These are phyloP conservation scores for Monochamus saltuarius DNA, from an alignment of 1,140 invertebrate genomes.

Conservation along the genomic window DNA sequence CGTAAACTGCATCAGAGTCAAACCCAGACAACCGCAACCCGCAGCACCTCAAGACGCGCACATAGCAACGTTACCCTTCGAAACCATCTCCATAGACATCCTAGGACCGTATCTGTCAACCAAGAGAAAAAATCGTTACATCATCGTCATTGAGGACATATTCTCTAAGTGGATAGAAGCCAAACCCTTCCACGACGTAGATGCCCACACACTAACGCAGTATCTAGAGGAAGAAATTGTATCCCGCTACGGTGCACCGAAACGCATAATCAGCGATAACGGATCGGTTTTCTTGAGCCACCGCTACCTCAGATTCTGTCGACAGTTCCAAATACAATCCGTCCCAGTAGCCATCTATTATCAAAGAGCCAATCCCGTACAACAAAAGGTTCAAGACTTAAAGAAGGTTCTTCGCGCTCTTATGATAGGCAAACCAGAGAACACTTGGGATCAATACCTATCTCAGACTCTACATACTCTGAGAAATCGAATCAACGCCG, in stretches of 20 bases:
- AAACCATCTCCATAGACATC: not conserved
- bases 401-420: not conserved
- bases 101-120: conserved; percentile 1
- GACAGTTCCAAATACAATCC: not conserved
- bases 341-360: not conserved
- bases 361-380: not conserved
- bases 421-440: not conserved
- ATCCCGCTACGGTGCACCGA: not conserved
- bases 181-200: not conserved
- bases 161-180: conserved; percentile 18
- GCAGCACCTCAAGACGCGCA: not conserved
- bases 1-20: not conserved
- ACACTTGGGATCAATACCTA: not conserved
- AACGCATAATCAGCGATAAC: conserved; percentile 4
- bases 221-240: not conserved
- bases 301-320: not conserved
- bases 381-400: not conserved
- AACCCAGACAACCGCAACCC: not conserved
- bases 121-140: not conserved
- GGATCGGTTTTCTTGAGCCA: not conserved
- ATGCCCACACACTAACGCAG: not conserved
- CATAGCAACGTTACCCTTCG: conserved; percentile 39
- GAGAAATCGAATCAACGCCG: not conserved
- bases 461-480: not conserved
- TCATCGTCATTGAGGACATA: conserved; percentile 6